A percentile compares a stretch with the other conserved stretches of the same genome.
Evolutionary conservation across 2,797 vertebrate genomes (phyloP).

Genomic region (Chaenodraco wilsoni): DNA sequence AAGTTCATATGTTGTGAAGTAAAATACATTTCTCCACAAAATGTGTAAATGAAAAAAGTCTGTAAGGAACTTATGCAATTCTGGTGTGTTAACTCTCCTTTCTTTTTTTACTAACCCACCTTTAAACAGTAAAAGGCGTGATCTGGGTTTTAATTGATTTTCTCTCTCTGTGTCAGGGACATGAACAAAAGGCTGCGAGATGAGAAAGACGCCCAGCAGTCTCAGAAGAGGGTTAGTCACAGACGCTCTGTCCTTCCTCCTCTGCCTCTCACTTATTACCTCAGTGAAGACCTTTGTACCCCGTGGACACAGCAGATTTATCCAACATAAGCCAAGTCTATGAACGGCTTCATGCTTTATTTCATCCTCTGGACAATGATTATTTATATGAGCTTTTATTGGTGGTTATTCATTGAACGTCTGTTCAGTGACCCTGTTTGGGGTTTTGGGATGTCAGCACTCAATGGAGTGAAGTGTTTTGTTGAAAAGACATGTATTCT

Average conservation of each 20-base stretch:
- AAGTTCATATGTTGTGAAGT: not conserved
- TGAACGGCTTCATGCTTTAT: conserved; percentile 26
- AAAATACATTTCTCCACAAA: not conserved
- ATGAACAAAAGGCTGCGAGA: conserved; percentile 95
- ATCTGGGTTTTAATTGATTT: conserved; percentile 7
- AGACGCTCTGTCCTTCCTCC: conserved; percentile 61
- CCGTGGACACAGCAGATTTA: conserved; percentile 66
- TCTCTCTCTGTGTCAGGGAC: conserved; percentile 82
- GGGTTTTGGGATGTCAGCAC: conserved; percentile 27
- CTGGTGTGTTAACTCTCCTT: not conserved
- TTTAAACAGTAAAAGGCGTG: not conserved
- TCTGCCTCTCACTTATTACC: conserved; percentile 66
- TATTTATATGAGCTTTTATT: conserved; percentile 53
- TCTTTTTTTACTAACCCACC: not conserved
- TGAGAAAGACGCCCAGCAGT: conserved; percentile 90
- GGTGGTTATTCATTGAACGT: conserved; percentile 53
- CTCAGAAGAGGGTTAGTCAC: conserved; percentile 88
- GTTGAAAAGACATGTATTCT: conserved; percentile 43
- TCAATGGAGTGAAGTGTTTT: conserved; percentile 43
- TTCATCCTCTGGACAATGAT: conserved; percentile 50
- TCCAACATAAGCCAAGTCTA: conserved; percentile 69
- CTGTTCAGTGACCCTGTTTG: conserved; percentile 25
- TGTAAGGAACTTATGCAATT: not conserved
- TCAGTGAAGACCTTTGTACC: conserved; percentile 65
- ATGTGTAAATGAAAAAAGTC: not conserved